phyloP scores from a whole-genome alignment of 2,797 vertebrate species.

The Coreius guichenoti region DNA sequence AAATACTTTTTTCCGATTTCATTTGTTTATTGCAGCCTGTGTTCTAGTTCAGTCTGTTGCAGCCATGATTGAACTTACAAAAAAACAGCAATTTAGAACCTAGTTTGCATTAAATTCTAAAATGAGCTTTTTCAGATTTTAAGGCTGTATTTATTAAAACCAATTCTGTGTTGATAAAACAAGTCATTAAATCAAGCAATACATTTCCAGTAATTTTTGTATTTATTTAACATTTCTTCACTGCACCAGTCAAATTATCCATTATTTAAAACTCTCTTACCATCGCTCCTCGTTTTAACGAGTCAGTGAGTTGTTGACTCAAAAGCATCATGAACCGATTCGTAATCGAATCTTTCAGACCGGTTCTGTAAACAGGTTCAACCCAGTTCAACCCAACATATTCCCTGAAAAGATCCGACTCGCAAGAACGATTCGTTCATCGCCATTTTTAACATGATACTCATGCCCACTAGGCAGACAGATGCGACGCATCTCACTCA shows the following conservation, averaged over 20 bases:
- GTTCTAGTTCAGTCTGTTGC: neutral
- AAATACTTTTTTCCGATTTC: neutral
- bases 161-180: neutral
- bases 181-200: neutral
- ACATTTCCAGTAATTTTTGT: neutral
- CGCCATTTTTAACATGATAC: neutral
- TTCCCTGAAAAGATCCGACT: constrained; percentile 2
- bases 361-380: neutral
- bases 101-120: neutral
- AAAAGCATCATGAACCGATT: neutral
- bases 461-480: neutral
- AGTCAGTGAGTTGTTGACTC: neutral
- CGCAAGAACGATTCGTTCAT: neutral
- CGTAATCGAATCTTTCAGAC: neutral
- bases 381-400: neutral
- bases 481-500: neutral
- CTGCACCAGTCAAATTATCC: neutral
- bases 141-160: neutral
- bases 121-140: neutral
- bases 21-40: neutral
- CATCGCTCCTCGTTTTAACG: neutral
- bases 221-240: too few species aligned
- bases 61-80: neutral
- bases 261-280: neutral
- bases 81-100: neutral